Percentiles rank a stretch among this genome's conserved stretches.
Conservation (phyloP, 2,797 vertebrate genomes). For the Eutrigla gurnardus region DNA sequence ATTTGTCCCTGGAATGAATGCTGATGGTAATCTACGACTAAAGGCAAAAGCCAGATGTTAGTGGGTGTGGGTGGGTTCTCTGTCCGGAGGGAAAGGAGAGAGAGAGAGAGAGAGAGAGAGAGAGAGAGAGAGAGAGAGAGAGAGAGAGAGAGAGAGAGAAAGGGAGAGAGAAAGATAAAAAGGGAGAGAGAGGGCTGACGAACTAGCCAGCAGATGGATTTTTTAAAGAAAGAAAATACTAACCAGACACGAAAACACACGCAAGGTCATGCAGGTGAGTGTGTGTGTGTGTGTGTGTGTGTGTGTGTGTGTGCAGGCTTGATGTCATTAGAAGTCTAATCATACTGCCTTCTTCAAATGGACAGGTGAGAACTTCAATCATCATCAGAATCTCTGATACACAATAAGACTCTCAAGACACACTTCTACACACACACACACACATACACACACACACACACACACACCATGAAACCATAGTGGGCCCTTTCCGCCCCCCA, state of each 20-base stretch:
- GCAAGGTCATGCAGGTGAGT: slow-evolving; percentile 30
- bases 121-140: not conserved
- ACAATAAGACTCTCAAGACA: not conserved
- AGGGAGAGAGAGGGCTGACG: slow-evolving; percentile 6
- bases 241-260: slow-evolving; percentile 8
- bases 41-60: not conserved
- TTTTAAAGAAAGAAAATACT: slow-evolving; percentile 20
- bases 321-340: not conserved
- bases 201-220: slow-evolving; percentile 59
- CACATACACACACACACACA: not conserved
- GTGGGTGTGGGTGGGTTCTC: not conserved
- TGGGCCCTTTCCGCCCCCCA: slow-evolving; percentile 21
- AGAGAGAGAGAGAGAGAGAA: not conserved
- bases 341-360: slow-evolving; percentile 8
- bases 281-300: slow-evolving; percentile 11
- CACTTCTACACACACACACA: not conserved
- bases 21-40: not conserved
- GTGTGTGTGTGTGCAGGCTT: not conserved
- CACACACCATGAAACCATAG: too few species aligned
- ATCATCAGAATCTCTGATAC: not conserved
- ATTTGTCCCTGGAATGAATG: too few species aligned
- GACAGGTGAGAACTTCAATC: slow-evolving; percentile 46
- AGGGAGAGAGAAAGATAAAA: too few species aligned
- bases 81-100: not conserved
- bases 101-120: not conserved